These are phyloP conservation scores for Cygnus buccinator DNA, from an alignment of 2,113 vertebrate genomes.

Conservation along the genomic window DNA sequence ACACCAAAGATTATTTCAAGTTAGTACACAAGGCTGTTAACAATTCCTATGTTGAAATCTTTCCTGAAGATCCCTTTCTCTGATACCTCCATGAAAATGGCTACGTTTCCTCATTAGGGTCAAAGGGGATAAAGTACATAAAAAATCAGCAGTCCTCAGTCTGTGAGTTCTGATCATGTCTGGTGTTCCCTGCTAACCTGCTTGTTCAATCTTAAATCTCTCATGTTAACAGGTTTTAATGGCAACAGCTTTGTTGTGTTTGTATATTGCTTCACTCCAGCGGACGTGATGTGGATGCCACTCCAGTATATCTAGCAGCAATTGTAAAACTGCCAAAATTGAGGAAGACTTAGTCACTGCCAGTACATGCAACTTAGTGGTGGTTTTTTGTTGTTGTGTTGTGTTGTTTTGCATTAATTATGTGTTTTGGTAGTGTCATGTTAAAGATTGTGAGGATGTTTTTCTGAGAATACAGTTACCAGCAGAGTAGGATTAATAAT, in stretches of 20 bases:
- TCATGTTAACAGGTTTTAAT: neutral
- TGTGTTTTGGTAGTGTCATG: neutral
- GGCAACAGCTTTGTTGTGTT: neutral
- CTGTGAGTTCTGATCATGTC: neutral
- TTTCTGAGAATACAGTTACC: neutral
- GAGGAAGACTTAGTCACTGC: neutral
- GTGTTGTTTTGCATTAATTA: neutral
- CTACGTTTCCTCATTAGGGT: neutral
- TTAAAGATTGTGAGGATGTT: neutral
- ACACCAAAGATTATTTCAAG: neutral
- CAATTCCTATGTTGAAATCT: neutral
- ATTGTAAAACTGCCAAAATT: neutral
- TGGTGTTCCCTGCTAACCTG: neutral
- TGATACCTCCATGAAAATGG: neutral
- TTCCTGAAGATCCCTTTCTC: neutral
- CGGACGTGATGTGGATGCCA: neutral
- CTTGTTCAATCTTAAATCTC: neutral
- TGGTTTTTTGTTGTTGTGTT: neutral
- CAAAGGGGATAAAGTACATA: neutral
- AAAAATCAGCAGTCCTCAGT: neutral
- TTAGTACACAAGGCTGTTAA: neutral
- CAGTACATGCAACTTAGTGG: neutral
- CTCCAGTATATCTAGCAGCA: neutral
- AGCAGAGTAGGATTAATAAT: neutral
- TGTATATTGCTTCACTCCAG: neutral